These are phyloP conservation scores for Brienomyrus longianalis DNA, from an alignment of 2,113 vertebrate species.

Conservation along the genomic window DNA sequence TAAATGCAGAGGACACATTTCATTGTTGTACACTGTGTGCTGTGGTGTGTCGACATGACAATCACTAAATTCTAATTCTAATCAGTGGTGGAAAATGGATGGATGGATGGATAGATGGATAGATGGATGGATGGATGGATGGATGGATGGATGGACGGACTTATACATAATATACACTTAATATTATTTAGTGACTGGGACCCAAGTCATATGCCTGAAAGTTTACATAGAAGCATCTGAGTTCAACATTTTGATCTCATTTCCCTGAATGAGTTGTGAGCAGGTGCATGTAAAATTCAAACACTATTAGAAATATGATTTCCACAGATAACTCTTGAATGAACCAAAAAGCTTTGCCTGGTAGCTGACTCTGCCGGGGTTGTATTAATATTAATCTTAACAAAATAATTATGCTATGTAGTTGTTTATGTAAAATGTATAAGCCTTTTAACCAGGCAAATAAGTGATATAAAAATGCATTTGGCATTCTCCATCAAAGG, in stretches of 20 bases:
- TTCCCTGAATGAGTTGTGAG: not conserved
- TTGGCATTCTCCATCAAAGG: not conserved
- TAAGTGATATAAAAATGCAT: not conserved
- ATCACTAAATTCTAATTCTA: no score
- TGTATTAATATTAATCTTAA: not conserved
- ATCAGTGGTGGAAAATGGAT: not conserved
- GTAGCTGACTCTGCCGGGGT: not conserved
- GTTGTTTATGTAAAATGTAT: not conserved
- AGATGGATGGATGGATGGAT: not conserved
- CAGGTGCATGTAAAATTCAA: not conserved
- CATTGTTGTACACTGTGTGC: no score
- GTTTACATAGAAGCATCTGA: not conserved
- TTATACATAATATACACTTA: not conserved
- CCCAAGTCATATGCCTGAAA: not conserved
- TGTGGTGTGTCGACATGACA: no score
- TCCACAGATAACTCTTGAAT: not conserved
- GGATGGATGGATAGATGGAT: not conserved
- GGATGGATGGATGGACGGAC: not conserved
- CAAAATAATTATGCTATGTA: not conserved
- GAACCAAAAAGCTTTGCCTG: not conserved
- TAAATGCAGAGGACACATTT: no score
- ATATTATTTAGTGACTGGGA: not conserved
- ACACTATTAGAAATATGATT: not conserved
- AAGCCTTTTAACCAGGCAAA: not conserved
- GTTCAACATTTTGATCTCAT: not conserved